A percentile compares a stretch with the other conserved stretches of the same genome.
phyloP scores from a whole-genome alignment of 2,113 vertebrate species.

The Gobio gobio region DNA sequence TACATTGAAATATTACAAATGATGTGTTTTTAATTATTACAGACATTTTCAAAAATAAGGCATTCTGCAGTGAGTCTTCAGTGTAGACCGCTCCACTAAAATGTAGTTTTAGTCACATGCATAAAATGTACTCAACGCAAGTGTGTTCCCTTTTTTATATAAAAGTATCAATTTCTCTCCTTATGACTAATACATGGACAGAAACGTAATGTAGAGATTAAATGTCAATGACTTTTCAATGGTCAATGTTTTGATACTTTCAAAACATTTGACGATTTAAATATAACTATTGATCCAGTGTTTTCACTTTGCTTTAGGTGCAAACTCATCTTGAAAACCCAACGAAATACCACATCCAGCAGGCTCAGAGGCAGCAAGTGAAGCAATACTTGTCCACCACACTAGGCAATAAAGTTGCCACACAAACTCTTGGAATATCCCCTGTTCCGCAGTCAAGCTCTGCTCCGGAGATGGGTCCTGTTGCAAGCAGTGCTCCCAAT shows the following conservation, averaged over 20 bases:
- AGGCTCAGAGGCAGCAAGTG: constrained; percentile 85
- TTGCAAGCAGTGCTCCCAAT: constrained; percentile 75
- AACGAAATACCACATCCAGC: constrained; percentile 87
- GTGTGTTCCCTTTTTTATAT: background rate
- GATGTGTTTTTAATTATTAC: background rate
- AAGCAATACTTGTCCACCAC: constrained; percentile 85
- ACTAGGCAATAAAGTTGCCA: constrained; percentile 75
- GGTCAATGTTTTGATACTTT: too few species aligned
- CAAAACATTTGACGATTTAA: too few species aligned
- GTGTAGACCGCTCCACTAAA: background rate
- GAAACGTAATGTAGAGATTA: background rate
- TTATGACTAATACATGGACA: background rate
- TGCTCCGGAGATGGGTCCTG: constrained; percentile 61
- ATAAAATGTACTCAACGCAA: background rate
- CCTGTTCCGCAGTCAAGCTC: constrained; percentile 63
- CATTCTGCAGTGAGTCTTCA: background rate
- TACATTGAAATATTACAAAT: too few species aligned
- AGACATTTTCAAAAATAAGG: background rate
- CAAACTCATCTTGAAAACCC: constrained; percentile 89
- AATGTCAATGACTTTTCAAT: background rate
- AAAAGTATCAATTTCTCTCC: background rate
- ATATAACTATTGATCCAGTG: background rate
- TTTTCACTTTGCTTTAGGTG: constrained; percentile 69
- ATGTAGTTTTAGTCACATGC: background rate
- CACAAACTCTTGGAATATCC: constrained; percentile 68